Evolutionary conservation across 2,888 invertebrate genomes (phyloP).

Genomic region (Ichneumoninae sp.): DNA sequence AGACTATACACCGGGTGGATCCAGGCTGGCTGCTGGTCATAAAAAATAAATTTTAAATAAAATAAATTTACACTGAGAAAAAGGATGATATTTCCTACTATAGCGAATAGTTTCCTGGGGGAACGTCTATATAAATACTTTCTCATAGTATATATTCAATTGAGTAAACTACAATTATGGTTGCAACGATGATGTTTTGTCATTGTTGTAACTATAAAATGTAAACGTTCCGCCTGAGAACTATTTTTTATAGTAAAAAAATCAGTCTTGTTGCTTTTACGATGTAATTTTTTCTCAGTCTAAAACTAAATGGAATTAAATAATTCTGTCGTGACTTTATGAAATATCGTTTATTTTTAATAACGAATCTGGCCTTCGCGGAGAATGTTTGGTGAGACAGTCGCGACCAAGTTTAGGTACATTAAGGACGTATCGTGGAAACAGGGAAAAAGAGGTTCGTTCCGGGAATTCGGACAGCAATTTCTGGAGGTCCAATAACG

Average conservation of each 20-base stretch:
- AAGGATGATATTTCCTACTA: too few relatives aligned
- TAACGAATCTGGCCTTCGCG: neutral
- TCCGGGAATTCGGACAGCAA: slow-evolving; percentile 34
- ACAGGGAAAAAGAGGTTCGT: neutral
- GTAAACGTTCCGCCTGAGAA: too few relatives aligned
- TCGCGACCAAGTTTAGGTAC: neutral
- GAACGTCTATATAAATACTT: too few relatives aligned
- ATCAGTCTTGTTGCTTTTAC: too few relatives aligned
- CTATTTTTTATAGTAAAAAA: too few relatives aligned
- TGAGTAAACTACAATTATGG: too few relatives aligned
- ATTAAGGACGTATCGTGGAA: neutral
- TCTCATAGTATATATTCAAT: too few relatives aligned
- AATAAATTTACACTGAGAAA: too few relatives aligned
- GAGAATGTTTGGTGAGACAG: neutral
- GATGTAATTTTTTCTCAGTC: too few relatives aligned
- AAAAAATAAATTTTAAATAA: neutral
- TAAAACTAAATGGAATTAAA: neutral
- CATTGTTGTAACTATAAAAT: too few relatives aligned
- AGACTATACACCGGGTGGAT: neutral
- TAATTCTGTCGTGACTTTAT: neutral
- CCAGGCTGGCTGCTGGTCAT: slow-evolving; percentile 22
- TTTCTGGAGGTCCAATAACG: slow-evolving; percentile 33
- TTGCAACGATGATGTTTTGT: too few relatives aligned
- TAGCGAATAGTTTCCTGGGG: too few relatives aligned
- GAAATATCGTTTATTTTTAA: slow-evolving; percentile 7